Evolutionary conservation across 2,797 vertebrate genomes (phyloP).

Genomic region (Distichodus sexfasciatus): DNA sequence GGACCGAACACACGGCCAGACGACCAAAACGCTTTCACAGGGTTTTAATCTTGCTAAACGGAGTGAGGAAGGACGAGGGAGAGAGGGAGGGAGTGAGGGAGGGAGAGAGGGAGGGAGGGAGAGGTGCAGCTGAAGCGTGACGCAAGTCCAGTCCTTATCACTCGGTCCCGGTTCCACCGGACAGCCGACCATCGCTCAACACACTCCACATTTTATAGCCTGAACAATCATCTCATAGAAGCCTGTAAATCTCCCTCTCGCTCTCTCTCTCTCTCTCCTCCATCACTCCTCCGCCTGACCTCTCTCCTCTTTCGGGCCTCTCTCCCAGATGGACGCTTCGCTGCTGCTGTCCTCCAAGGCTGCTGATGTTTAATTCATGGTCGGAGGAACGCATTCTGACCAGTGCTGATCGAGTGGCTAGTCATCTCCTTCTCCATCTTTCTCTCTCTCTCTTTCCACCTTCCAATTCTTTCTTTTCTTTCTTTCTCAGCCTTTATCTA

Average conservation of each 20-base stretch:
- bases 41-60: no score
- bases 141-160: not conserved
- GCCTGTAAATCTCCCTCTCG: not conserved
- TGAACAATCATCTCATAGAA: not conserved
- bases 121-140: not conserved
- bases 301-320: not conserved
- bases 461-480: not conserved
- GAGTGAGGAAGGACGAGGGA: no score
- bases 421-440: conserved; percentile 4
- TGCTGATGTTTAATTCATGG: conserved; percentile 61
- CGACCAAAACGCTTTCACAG: no score
- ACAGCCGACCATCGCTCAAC: no score
- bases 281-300: not conserved
- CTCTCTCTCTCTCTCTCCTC: not conserved
- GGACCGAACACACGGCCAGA: no score
- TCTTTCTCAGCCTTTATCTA: not conserved
- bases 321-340: conserved; percentile 52
- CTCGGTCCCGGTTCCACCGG: no score
- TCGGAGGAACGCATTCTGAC: conserved; percentile 33
- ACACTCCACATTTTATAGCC: not conserved
- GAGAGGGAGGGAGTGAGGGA: no score
- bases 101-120: no score
- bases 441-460: not conserved
- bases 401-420: conserved; percentile 18
- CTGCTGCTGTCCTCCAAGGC: conserved; percentile 41